Base-by-base conservation (phyloP, 2,888 invertebrate genomes). In the Dolichomitus sp. region DNA sequence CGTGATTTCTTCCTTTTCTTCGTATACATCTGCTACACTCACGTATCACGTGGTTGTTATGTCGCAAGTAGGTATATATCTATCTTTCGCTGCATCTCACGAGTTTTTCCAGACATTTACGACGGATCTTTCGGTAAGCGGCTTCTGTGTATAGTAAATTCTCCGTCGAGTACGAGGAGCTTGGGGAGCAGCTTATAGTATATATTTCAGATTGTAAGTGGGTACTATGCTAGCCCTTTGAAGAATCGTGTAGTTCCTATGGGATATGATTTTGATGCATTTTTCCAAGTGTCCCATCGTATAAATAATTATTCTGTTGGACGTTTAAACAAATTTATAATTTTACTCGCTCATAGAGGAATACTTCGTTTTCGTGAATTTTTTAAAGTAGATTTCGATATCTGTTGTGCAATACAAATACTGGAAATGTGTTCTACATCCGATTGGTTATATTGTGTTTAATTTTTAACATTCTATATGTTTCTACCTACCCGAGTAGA, bases 111-210 rank as follows among this genome's bases (percentile, higher is more conserved):
- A 30, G 27, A 57, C 33, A 57, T 83, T 84, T 83, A 83, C 80
- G 83, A 83, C 66, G 72, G 79, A 80, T 84, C 80, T 77, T 80
- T 70, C 76, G 63, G 79, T 83, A 83, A 84, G 83, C 83, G 83
- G 83, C 79, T 84, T 84, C 80, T 40, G n/a, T 61, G 19, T 12
- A 33, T 45, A 48, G 45, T 42, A 5, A 30, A 57, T 57, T 30
- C 33, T 12, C n/a, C 1, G 19, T n/a, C 9, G 33, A 30, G 30
- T 57, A 27, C 57, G n/a, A 30, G n/a, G 4, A 57, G 30, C 27
- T n/a, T 14, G 57, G n/a, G n/a, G 1, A 30, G 6, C 7, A 23
- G 23, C 12, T 52, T 23, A 11, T 23, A 11, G 23, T 23, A 19
- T 23, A 52, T 52, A 27, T 52, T 52, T 1, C 9, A 52, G 14